Evolutionary conservation across 2,797 vertebrate genomes (phyloP).

Genomic region (Peromyscus eremicus): DNA sequence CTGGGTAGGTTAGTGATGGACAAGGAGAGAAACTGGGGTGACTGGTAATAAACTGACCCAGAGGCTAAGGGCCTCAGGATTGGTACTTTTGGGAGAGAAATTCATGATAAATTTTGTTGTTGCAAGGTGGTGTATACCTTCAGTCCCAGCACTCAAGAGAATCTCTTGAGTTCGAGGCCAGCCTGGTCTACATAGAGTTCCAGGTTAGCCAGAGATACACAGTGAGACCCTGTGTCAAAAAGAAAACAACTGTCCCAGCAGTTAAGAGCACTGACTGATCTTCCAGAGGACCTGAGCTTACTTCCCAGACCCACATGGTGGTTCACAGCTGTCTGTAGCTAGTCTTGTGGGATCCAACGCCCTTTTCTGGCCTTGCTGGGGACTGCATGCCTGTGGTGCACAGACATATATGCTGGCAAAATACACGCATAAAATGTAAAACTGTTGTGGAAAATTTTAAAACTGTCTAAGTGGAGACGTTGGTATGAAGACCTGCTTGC

Average conservation of each 20-base stretch:
- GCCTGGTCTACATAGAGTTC: neutral
- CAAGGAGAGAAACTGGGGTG: neutral
- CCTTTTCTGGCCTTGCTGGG: neutral
- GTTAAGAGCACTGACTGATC: neutral
- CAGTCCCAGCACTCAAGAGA: neutral
- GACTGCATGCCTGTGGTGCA: neutral
- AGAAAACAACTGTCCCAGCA: neutral
- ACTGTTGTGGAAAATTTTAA: neutral
- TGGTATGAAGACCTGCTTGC: neutral
- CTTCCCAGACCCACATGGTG: neutral
- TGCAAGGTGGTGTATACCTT: neutral
- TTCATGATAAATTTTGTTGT: neutral
- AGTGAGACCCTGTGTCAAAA: neutral
- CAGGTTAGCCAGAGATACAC: neutral
- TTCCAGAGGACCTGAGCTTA: neutral
- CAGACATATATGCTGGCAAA: neutral
- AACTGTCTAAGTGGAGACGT: neutral
- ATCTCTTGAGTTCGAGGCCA: neutral
- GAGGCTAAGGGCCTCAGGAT: neutral
- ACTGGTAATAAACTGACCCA: no score
- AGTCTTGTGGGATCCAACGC: neutral
- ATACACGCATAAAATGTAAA: neutral
- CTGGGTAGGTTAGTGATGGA: neutral
- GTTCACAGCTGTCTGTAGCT: neutral
- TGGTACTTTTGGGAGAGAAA: neutral